These are phyloP conservation scores for Notolepis coatsorum DNA, from an alignment of 2,797 vertebrate species.

Conservation along the genomic window DNA sequence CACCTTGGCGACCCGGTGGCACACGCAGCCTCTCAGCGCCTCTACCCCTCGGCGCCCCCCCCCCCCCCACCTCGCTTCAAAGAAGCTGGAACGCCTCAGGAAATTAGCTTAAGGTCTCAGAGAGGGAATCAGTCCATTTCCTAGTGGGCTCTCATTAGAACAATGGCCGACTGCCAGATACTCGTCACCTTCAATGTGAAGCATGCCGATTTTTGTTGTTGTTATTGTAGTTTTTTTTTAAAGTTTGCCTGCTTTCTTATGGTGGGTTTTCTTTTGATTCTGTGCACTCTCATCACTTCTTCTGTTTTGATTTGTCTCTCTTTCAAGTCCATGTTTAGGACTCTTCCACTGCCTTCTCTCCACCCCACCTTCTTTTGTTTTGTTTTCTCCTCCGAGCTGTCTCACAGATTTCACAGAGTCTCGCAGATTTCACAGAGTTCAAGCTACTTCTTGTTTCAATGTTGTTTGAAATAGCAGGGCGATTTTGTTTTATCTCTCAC, in stretches of 20 bases:
- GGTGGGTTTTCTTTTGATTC: not conserved
- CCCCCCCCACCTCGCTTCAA: constrained; percentile 72
- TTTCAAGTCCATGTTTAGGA: not conserved
- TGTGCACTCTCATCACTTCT: not conserved
- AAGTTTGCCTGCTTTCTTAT: constrained; percentile 23
- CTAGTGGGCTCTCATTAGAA: constrained; percentile 76
- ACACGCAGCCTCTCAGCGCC: constrained; percentile 64
- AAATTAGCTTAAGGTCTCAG: constrained; percentile 80
- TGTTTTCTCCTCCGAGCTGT: constrained; percentile 13
- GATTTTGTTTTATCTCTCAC: too few relatives aligned
- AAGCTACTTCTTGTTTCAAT: too few relatives aligned
- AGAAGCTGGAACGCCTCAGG: constrained; percentile 67
- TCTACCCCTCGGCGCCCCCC: too few relatives aligned
- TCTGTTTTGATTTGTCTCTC: not conserved
- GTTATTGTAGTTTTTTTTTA: constrained; percentile 38
- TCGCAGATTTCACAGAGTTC: too few relatives aligned
- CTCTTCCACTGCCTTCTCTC: too few relatives aligned
- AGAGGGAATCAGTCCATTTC: constrained; percentile 76
- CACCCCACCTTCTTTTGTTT: not conserved
- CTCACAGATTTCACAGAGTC: too few relatives aligned
- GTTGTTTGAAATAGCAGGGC: too few relatives aligned
- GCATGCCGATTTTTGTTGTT: constrained; percentile 26
- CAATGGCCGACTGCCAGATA: constrained; percentile 64
- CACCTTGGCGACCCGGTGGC: constrained; percentile 71
- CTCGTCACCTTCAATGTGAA: constrained; percentile 34